Base-by-base conservation (phyloP, 2,888 invertebrate genomes). In the Cremastinae sp. region DNA sequence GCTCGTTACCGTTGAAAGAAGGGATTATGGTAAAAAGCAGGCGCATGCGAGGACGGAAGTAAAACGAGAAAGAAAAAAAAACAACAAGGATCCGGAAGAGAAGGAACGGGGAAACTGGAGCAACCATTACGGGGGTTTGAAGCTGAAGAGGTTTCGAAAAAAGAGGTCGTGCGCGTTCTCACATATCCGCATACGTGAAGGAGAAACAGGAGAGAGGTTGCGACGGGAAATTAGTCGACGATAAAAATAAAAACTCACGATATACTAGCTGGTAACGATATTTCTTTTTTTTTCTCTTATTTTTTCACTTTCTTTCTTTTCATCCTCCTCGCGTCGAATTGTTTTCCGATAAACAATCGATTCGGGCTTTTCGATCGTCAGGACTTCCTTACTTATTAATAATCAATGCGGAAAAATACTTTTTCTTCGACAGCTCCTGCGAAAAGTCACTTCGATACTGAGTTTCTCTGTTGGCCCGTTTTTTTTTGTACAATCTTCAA, bases 1-100 rank as follows among this genome's bases (percentile, higher is more conserved):
- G 80, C 80, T 82, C 80, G 81, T 83, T 80, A 81, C 78, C 79
- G 79, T 51, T 78, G 80, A 79, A 82, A 81, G 82, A 82, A 79
- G 78, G 75, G 80, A 82, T 81, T 81, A 82, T 80, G 79, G 81
- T 75, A 78, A 74, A 78, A 74, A 74, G 71, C 71, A 68, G 74
- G 62, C 58, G 45, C 49, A 66, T 45, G 74, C 28, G 28, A 28
- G 28, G 2, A 28, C 28, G 61, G 59, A 37, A 43, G 45, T 1
- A 62, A 39, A 20, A 37, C n/a, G 47, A 55, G 35, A 22, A 28
- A 73, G 66, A 56, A 47, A 10, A 47, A 22, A 70, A 64, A 73
- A 68, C 66, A 45, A 49, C 51, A 22, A 55, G 65, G 39, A 73
- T 61, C 58, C 74, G 69, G 20, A 61, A 55, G 59, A 16, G 16